phyloP scores from a whole-genome alignment of 2,797 vertebrate genomes.

The Chaetodon trifasciatus region DNA sequence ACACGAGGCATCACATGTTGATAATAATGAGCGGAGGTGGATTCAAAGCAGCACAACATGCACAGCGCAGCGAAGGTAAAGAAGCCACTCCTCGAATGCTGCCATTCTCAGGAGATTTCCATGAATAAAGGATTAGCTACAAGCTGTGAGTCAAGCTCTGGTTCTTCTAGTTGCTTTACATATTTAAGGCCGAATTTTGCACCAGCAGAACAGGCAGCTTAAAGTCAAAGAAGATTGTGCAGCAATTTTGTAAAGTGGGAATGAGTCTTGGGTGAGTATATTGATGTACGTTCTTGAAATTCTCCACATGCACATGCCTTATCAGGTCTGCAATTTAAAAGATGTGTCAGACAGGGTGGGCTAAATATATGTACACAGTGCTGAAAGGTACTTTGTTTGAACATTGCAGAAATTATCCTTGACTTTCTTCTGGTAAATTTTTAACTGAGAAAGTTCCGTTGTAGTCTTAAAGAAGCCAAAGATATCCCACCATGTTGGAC shows the following conservation, averaged over 20 bases:
- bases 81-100: conserved; percentile 65
- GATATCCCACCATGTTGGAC: not conserved
- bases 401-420: not conserved
- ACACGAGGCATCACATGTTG: conserved; percentile 41
- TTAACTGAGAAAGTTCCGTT: conserved; percentile 8
- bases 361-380: not conserved
- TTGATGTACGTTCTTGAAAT: conserved; percentile 50
- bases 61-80: conserved; percentile 64
- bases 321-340: conserved; percentile 32
- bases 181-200: conserved; percentile 78
- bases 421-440: conserved; percentile 1
- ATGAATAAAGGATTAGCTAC: conserved; percentile 83
- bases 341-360: conserved; percentile 10
- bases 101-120: conserved; percentile 77
- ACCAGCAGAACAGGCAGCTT: conserved; percentile 73
- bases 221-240: conserved; percentile 73
- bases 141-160: conserved; percentile 81
- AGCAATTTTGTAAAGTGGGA: conserved; percentile 58
- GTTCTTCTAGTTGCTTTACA: conserved; percentile 80
- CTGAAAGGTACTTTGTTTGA: not conserved
- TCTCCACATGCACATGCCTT: conserved; percentile 1
- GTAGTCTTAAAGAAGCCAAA: not conserved
- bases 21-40: conserved; percentile 59
- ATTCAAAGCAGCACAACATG: conserved; percentile 58
- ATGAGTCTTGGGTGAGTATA: conserved; percentile 47